Evolutionary conservation across 1,140 invertebrate species (phyloP), one percentile per base, ranked within the genome.

Genomic region (Pachypeltis micranthus): DNA sequence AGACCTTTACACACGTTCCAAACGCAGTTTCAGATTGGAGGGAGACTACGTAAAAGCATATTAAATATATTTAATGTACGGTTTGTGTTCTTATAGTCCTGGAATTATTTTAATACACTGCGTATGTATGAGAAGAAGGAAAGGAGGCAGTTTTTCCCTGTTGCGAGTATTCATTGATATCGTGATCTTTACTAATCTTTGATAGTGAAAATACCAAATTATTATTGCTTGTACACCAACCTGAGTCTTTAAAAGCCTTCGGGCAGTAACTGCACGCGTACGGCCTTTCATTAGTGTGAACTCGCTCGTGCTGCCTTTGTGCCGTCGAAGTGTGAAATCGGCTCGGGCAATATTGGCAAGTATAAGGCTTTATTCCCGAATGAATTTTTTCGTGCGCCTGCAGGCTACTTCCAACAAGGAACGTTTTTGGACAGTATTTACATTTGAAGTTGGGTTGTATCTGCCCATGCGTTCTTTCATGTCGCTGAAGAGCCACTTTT

Each of bases 211-310:
- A n/a, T n/a, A n/a, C n/a, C n/a, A n/a, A n/a, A n/a, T n/a, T n/a
- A n/a, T n/a, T n/a, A n/a, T n/a, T n/a, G n/a, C n/a, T n/a, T n/a
- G n/a, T n/a, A n/a, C n/a, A n/a, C n/a, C n/a, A n/a, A n/a, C n/a
- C n/a, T n/a, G 78, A 78, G 44, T 68, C 64, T 60, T 65, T 63
- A 28, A 88, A 90, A 0, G 83, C 77, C 73, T 89, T 90, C 2
- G 79, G 78, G 69, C 88, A 91, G 44, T 81, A 79, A 0, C 76
- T 77, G 67, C 86, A 82, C 63, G 81, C 72, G 70, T 84, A 85
- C 0, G 84, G 85, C 44, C 80, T 69, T 64, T 85, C 81, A 1
- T 82, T 81, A 0, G 86, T 88, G 67, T 90, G 88, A 10, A 83
- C 85, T 4, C 85, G 72, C 21, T 83, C 73, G 67, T 88, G 85